These are phyloP conservation scores for Drosophila parabipectinata DNA, from an alignment of 1,140 invertebrate species.

Conservation along the genomic window DNA sequence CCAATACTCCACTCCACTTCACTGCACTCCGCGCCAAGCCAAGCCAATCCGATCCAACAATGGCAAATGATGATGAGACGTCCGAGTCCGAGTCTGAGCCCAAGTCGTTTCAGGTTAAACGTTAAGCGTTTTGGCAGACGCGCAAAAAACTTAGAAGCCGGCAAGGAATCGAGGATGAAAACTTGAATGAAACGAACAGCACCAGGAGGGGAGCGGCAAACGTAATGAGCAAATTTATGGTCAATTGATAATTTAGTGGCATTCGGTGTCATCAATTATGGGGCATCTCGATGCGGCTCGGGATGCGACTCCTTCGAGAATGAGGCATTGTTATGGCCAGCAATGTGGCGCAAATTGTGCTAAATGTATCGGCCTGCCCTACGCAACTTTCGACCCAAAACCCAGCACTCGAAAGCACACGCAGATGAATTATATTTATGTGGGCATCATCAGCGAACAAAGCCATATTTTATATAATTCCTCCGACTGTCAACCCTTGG, in stretches of 20 bases:
- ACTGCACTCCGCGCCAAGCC: neutral
- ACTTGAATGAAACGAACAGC: conserved; percentile 64
- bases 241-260: conserved; percentile 84
- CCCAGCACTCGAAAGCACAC: conserved; percentile 3
- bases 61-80: conserved; percentile 81
- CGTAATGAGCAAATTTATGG: conserved; percentile 84
- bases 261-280: conserved; percentile 84
- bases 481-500: conserved; percentile 46
- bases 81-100: conserved; percentile 20
- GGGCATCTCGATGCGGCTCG: conserved; percentile 9
- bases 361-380: conserved; percentile 70
- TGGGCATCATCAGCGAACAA: conserved; percentile 37
- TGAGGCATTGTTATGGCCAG: conserved; percentile 82
- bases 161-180: conserved; percentile 22
- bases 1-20: conserved; percentile 14
- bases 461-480: conserved; percentile 55
- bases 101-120: conserved; percentile 59
- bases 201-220: conserved; percentile 28
- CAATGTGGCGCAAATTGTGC: conserved; percentile 84
- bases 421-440: conserved; percentile 70
- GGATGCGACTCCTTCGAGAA: conserved; percentile 44
- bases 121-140: conserved; percentile 63
- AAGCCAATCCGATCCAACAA: conserved; percentile 56
- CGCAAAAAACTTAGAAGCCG: conserved; percentile 36
- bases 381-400: conserved; percentile 36